phyloP scores from a whole-genome alignment of 2,888 invertebrate species.

The Alsophila aescularia region DNA sequence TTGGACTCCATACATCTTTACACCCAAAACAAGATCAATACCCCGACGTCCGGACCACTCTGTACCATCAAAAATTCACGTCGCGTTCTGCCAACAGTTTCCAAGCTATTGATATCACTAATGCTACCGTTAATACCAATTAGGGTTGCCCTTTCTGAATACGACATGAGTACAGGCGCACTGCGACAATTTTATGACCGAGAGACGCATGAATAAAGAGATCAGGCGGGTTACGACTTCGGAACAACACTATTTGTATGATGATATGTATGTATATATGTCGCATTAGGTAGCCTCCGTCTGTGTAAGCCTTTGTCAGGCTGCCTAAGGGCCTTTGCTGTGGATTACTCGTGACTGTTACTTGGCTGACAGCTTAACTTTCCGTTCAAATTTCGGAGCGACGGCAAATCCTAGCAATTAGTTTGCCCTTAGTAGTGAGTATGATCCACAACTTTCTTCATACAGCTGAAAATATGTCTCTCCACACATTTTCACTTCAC shows the following conservation, averaged over 20 bases:
- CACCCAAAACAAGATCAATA: slow-evolving; percentile 11
- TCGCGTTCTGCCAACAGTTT: slow-evolving; percentile 27
- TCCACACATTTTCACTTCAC: too few species aligned
- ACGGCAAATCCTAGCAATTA: too few species aligned
- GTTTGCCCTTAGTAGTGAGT: too few species aligned
- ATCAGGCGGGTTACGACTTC: slow-evolving; percentile 3
- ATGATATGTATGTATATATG: too few species aligned
- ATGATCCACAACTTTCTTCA: too few species aligned
- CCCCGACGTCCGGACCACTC: neutral
- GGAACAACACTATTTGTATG: slow-evolving; percentile 3
- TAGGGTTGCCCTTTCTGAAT: slow-evolving; percentile 51
- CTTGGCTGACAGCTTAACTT: too few species aligned
- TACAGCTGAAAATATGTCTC: too few species aligned
- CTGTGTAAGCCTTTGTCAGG: too few species aligned
- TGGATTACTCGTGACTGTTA: too few species aligned
- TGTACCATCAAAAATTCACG: slow-evolving; percentile 30
- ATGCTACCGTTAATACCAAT: slow-evolving; percentile 52
- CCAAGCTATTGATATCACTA: slow-evolving; percentile 43
- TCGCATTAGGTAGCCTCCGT: too few species aligned
- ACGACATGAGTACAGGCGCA: slow-evolving; percentile 51
- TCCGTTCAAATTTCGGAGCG: too few species aligned
- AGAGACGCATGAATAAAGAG: slow-evolving; percentile 14
- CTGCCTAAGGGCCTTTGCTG: too few species aligned
- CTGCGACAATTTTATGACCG: slow-evolving; percentile 46
- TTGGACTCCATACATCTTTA: neutral